Evolutionary conservation across 2,888 invertebrate species (phyloP).

Genomic region (Yponomeuta plumbellus): DNA sequence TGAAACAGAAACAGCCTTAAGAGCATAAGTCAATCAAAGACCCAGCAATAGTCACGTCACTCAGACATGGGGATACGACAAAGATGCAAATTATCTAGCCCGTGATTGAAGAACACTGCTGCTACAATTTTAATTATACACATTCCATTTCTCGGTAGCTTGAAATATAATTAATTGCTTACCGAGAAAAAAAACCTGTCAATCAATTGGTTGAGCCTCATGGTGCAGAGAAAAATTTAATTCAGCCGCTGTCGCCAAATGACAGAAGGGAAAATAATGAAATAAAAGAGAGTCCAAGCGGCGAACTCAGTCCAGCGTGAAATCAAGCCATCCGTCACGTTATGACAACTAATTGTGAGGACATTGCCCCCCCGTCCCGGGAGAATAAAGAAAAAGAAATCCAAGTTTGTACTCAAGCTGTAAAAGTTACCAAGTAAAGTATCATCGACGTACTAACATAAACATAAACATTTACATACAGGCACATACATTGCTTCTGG

Average conservation of each 20-base stretch:
- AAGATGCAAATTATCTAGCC: too few species aligned
- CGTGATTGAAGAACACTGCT: too few species aligned
- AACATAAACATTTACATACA: too few species aligned
- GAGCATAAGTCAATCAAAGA: too few species aligned
- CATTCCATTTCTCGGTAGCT: too few species aligned
- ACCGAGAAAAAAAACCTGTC: too few species aligned
- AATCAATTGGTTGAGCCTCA: not conserved
- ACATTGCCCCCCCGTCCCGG: not conserved
- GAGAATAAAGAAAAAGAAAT: not conserved
- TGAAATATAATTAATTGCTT: too few species aligned
- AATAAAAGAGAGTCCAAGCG: not conserved
- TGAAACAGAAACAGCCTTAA: too few species aligned
- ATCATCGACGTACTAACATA: not conserved
- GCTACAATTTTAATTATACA: too few species aligned
- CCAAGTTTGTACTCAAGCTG: conserved; percentile 1
- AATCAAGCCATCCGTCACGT: conserved; percentile 11
- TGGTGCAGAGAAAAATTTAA: not conserved
- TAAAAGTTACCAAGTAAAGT: not conserved
- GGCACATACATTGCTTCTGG: too few species aligned
- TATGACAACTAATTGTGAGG: conserved; percentile 12
- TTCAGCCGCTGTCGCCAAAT: not conserved
- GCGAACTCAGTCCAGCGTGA: conserved; percentile 1
- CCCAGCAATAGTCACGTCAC: too few species aligned
- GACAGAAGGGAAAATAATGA: not conserved
- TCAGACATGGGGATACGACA: too few species aligned